Conservation (phyloP, 2,113 vertebrate species). For the Phyllopteryx taeniolatus region DNA sequence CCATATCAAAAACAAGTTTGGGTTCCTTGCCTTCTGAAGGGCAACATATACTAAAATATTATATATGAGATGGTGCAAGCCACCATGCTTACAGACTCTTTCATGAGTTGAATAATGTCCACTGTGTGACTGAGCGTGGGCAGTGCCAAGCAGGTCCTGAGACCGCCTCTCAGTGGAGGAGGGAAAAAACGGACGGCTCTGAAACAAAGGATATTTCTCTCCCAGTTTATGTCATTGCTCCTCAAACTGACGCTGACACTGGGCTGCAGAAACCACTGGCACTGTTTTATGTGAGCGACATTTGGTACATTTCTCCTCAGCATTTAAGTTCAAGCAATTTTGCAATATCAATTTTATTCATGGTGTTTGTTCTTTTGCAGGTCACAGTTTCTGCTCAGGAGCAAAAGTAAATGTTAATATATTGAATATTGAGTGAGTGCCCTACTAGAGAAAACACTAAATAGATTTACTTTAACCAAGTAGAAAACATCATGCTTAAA, state of each 20-base stretch:
- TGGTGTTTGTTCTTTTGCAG: conserved; percentile 36
- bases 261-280: conserved; percentile 11
- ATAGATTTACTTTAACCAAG: conserved; percentile 3
- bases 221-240: conserved; percentile 25
- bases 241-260: conserved; percentile 23
- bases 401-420: background rate
- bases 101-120: conserved; percentile 62
- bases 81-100: conserved; percentile 13
- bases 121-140: conserved; percentile 44
- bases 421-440: conserved; percentile 28
- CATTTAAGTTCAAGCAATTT: conserved; percentile 32
- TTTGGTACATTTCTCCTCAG: conserved; percentile 39
- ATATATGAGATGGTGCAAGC: background rate
- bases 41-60: background rate
- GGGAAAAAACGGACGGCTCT: conserved; percentile 1
- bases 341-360: conserved; percentile 24
- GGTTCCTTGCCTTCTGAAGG: too few species aligned
- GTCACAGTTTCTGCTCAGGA: background rate
- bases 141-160: conserved; percentile 51
- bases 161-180: conserved; percentile 28
- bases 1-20: too few species aligned
- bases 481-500: conserved; percentile 15
- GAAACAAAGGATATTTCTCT: conserved; percentile 50
- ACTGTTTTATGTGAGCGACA: conserved; percentile 59
- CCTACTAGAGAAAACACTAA: conserved; percentile 8